A percentile compares a stretch with the other conserved stretches of the same genome.
Conservation (phyloP, 53 echinoderm and acorn worm species). For the Crossaster papposus region DNA sequence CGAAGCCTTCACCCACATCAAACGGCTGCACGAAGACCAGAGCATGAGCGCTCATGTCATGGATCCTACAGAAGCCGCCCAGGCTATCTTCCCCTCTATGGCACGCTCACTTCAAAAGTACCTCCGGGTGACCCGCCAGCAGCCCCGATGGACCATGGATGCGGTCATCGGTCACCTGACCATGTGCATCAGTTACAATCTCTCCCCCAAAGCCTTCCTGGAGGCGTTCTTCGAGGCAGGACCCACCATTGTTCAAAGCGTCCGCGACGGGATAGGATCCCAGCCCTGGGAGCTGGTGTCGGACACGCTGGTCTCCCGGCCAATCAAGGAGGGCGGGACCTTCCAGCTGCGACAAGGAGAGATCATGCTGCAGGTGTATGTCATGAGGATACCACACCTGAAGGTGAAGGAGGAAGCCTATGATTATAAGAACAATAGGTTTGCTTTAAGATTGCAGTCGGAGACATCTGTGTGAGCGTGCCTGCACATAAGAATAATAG, state of each 20-base stretch:
- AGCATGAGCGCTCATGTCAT: constrained; percentile 85
- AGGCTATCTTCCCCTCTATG: constrained; percentile 96
- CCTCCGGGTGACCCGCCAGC: constrained; percentile 94
- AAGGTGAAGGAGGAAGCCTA: constrained; percentile 93
- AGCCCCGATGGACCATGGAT: constrained; percentile 97
- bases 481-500: neutral
- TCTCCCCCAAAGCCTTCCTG: constrained; percentile 86
- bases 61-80: constrained; percentile 96
- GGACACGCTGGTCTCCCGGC: constrained; percentile 84
- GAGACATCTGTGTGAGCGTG: constrained; percentile 88
- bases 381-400: constrained; percentile 92
- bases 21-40: constrained; percentile 89
- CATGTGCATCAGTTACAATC: constrained; percentile 93
- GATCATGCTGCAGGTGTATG: constrained; percentile 83
- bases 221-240: constrained; percentile 94
- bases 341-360: constrained; percentile 88
- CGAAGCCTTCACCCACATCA: constrained; percentile 97
- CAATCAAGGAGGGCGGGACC: constrained; percentile 86
- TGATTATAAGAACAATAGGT: constrained; percentile 91
- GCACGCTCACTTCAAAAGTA: constrained; percentile 97
- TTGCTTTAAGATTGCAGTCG: constrained; percentile 88
- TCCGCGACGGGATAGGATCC: constrained; percentile 61
- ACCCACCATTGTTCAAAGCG: constrained; percentile 73
- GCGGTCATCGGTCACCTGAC: constrained; percentile 92
- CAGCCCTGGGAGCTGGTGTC: constrained; percentile 93